Evolutionary conservation across 2,888 invertebrate species (phyloP), one percentile per base, ranked within the genome.

Genomic region (Xestia xanthographa): DNA sequence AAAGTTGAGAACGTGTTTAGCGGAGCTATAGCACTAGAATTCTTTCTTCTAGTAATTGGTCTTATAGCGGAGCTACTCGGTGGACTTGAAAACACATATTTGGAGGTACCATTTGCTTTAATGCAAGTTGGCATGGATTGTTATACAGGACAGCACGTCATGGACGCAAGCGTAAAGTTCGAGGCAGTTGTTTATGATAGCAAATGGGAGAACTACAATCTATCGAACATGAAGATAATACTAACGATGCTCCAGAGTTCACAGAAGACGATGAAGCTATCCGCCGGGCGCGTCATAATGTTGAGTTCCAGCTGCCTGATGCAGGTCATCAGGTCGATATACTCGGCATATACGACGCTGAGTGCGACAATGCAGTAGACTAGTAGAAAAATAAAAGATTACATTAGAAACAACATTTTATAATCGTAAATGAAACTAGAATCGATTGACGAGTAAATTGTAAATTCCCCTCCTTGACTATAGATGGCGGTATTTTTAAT

Each of bases 271-370:
- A 79, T 94, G 84, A 89, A 79, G 5, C 53, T 95, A 11, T 92
- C 94, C 0, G 94, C 94, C 2, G 95, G 94, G 0, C 92, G 93
- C 1, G 83, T 95, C 1, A 86, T 90, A 0, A 86, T 84, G 53
- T 80, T 94, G 56, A 91, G 88, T 68, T 93, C 90, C 50, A 85
- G 86, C 17, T 92, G 92, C 26, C 80, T 95, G 5, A 93, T 93
- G 93, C 87, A 89, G 3, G 88, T 95, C 0, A 80, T 92, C 5
- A 93, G 84, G 66, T 90, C 90, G 0, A 89, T 93, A 50, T 95
- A 94, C 79, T 94, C 94, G 0, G 90, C 92, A 11, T 94, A 93
- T 66, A 93, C 93, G 3, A 92, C 94, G 26, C 80, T 95, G 34
- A 91, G 91, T 9, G 89, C 93, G 0, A 91, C 92, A 2, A 86